Evolutionary conservation across 1,140 invertebrate species (phyloP).

Genomic region (Rhopalosiphum padi): DNA sequence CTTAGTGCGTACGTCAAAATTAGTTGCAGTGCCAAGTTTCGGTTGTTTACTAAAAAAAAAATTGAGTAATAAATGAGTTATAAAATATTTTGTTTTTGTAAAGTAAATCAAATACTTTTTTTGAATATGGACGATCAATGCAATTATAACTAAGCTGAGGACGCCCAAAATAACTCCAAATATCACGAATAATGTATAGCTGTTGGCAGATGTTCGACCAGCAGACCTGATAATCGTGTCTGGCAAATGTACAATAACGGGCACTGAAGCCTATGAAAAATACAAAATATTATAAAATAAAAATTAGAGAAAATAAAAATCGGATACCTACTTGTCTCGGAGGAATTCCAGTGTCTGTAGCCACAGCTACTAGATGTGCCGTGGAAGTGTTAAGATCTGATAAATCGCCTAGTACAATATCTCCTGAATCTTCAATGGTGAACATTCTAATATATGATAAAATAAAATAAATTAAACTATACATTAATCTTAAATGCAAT

Average conservation of each 20-base stretch:
- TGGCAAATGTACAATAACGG: constrained; percentile 76
- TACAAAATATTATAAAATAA: neutral
- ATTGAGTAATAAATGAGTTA: neutral
- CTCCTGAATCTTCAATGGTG: constrained; percentile 66
- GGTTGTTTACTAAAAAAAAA: constrained; percentile 65
- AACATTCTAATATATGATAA: constrained; percentile 64
- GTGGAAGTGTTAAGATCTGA: constrained; percentile 65
- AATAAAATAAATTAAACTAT: no score
- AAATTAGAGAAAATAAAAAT: constrained; percentile 28
- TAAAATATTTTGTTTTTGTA: neutral
- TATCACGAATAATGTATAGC: constrained; percentile 72
- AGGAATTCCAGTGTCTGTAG: constrained; percentile 79
- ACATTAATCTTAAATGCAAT: neutral
- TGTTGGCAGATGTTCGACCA: constrained; percentile 66
- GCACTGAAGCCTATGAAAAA: constrained; percentile 71
- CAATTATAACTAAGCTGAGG: constrained; percentile 75
- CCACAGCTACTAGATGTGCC: constrained; percentile 78
- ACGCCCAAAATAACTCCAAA: constrained; percentile 76
- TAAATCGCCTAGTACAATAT: constrained; percentile 64
- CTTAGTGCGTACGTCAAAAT: constrained; percentile 62
- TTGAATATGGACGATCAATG: constrained; percentile 78
- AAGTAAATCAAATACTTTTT: constrained; percentile 70
- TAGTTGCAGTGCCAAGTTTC: constrained; percentile 64
- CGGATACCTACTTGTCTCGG: constrained; percentile 69
- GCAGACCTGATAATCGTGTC: constrained; percentile 65